Evolutionary conservation across 2,888 invertebrate species (phyloP), one percentile per base, ranked within the genome.

Genomic region (Ophonus ardosiacus): DNA sequence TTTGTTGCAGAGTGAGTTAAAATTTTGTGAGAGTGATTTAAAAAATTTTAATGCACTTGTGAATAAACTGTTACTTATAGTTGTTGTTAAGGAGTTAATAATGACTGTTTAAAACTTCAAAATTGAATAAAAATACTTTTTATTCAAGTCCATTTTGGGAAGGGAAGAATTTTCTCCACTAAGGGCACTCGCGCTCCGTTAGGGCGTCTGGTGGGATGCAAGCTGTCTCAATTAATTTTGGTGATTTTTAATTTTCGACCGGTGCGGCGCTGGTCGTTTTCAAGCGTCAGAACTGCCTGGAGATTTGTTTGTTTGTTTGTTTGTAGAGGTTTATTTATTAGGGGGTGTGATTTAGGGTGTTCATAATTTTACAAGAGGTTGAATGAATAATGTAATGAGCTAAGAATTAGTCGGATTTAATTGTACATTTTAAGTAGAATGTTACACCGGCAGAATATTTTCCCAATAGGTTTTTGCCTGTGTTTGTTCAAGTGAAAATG

Each of bases 141-240:
- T n/a, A n/a, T n/a, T n/a, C n/a, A n/a, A n/a, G n/a, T n/a, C n/a
- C 4, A 2, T 13, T 13, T 51, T 13, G 43, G 13, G 43, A 51
- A 51, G 43, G 43, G 43, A 51, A 51, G 43, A 51, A 51, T 10
- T 51, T 51, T 13, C 43, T 10, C 43, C 8, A 8, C 13, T 51
- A 51, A 51, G 43, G 43, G 43, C 7, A 2, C 13, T 13, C 8
- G 7, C 43, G 10, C 8, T 51, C 8, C 43, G 43, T 4, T 51
- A 51, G 43, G 43, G 43, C 43, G 43, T 51, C 43, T 68, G 68
- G 68, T 74, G 71, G 71, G 71, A 18, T 74, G 71, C 61, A 65
- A 78, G 43, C 84, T 84, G 84, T 84, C 84, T 84, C 78, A 76
- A 84, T 84, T 84, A 78, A 78, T 84, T 84, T 76, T 24, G 78